Evolutionary conservation across 2,888 invertebrate species (phyloP), one percentile per base, ranked within the genome.

Genomic region (Laspeyria flexula): DNA sequence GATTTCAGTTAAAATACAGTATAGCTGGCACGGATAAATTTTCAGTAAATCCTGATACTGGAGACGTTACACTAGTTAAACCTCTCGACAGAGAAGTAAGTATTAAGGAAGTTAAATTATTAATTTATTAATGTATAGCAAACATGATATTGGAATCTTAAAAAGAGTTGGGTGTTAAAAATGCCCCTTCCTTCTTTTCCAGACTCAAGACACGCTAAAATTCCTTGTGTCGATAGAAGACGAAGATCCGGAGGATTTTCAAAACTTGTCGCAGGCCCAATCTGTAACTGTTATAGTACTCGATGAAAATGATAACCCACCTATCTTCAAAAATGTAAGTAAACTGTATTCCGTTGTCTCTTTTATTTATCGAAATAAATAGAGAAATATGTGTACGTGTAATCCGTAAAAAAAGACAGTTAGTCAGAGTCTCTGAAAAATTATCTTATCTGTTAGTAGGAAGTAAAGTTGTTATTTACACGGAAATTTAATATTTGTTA

Each of bases 281-380:
- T 95, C 96, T 2, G 95, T 97, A 35, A 96, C 95, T 23, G 96
- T 97, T 54, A 97, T 97, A 55, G 95, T 98, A 11, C 88, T 96
- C 7, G 98, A 98, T 76, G 97, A 96, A 73, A 98, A 98, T 79
- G 98, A 98, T 78, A 97, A 97, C 84, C 94, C 96, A 25, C 97
- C 98, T 5, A 93, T 93, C 49, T 97, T 97, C 86, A 93, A 94
- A 85, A 95, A 96, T 85, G 96, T 96, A 90, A 93, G 93, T 85
- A 50, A 11, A 15, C 18, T 3, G n/a, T n/a, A n/a, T n/a, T n/a
- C n/a, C n/a, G n/a, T n/a, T n/a, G n/a, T n/a, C n/a, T n/a, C n/a
- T n/a, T n/a, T n/a, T n/a, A n/a, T n/a, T n/a, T n/a, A n/a, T n/a
- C n/a, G n/a, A n/a, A n/a, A n/a, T n/a, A n/a, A n/a, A n/a, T n/a